Base-by-base conservation (phyloP, 2,888 invertebrate species). In the Zaprionus obscuricornis region DNA sequence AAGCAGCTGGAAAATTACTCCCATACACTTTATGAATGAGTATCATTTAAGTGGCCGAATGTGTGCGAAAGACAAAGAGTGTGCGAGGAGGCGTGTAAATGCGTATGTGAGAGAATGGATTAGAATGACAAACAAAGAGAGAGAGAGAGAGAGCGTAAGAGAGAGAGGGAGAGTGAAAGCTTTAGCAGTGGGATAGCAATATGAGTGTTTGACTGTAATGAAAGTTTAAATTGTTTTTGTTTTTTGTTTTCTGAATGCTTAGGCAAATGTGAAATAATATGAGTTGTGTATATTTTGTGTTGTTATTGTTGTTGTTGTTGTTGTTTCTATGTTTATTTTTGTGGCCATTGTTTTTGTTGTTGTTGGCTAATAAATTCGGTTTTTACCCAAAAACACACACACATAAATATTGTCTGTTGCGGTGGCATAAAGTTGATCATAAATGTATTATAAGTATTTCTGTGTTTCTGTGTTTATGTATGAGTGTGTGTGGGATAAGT, bases 1-100 rank as follows among this genome's bases (percentile, higher is more conserved):
- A 62, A 74, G 63, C 85, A 74, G 85, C 83, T 78, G 78, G 83
- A 74, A 85, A 82, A 82, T 85, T 71, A 71, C 83, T 68, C 83
- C 34, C 54, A 45, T 46, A 55, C 67, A 69, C 56, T 82, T 82
- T 78, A 85, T 85, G 78, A 79, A 74, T 82, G 74, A 78, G 82
- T 71, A 78, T 67, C 78, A 52, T 59, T 58, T 71, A 64, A 78
- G 68, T 71, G 75, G 79, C 58, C 72, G 39, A 63, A 73, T 65
- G 57, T 58, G 37, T 29, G 51, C n/a, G n/a, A n/a, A n/a, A n/a
- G n/a, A n/a, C n/a, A n/a, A n/a, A n/a, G n/a, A n/a, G n/a, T n/a
- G n/a, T n/a, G 43, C 49, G 27, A 20, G 31, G 11, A 34, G 31
- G 20, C n/a, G 40, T 36, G 37, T 18, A 20, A 33, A 22, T 6